Evolutionary conservation across 2,113 vertebrate genomes (phyloP).

Genomic region (Zosterops japonicus): DNA sequence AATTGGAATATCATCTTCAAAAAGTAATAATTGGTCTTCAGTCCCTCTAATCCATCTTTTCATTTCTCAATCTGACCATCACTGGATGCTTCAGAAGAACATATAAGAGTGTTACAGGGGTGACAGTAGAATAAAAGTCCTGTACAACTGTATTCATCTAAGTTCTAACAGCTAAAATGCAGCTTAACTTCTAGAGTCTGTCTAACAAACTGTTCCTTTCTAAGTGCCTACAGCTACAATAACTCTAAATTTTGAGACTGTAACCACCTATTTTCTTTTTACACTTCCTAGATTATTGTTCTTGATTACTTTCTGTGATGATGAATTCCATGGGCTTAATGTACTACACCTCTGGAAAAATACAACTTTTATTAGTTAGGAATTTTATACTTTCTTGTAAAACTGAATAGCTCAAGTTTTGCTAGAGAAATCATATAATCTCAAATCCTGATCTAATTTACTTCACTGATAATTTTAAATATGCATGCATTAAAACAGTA

Average conservation of each 20-base stretch:
- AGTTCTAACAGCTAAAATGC: neutral
- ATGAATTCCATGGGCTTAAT: neutral
- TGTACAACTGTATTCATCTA: neutral
- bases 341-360: neutral
- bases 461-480: neutral
- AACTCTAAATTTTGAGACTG: neutral
- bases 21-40: neutral
- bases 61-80: neutral
- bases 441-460: neutral
- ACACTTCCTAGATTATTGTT: neutral
- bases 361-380: neutral
- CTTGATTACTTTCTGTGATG: neutral
- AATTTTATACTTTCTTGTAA: neutral
- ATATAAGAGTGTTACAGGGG: neutral
- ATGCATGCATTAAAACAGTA: neutral
- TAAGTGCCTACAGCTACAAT: neutral
- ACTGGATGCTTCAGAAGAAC: neutral
- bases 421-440: neutral
- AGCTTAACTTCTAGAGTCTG: neutral
- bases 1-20: neutral
- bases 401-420: neutral
- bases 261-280: neutral
- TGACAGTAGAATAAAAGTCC: neutral
- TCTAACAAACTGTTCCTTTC: neutral
- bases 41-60: neutral